Conservation (phyloP, 1,140 invertebrate genomes). For the Littorina saxatilis region DNA sequence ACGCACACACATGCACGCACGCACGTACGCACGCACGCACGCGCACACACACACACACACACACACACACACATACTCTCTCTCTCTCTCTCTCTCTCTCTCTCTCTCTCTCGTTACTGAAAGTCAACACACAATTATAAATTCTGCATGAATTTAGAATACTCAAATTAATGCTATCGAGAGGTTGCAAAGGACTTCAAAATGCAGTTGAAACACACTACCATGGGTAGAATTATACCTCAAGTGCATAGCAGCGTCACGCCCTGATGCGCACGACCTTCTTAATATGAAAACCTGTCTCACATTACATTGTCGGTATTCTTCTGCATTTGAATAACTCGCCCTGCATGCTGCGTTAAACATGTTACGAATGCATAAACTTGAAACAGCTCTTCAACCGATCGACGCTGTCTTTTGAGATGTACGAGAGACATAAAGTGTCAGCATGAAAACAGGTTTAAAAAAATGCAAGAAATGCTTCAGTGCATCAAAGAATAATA, state of each 20-base stretch:
- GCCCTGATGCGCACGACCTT: not conserved
- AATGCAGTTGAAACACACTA: no score
- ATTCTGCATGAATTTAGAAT: not conserved
- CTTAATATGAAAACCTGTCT: not conserved
- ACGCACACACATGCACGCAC: not conserved
- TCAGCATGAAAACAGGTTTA: no score
- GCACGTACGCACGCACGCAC: not conserved
- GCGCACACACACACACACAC: not conserved
- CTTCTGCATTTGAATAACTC: not conserved
- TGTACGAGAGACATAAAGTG: no score
- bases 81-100: not conserved
- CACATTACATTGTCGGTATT: not conserved
- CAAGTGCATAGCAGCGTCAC: not conserved
- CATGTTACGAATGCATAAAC: no score
- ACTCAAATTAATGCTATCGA: not conserved
- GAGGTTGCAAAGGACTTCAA: no score
- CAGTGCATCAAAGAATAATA: no score
- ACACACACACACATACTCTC: constrained; percentile 13
- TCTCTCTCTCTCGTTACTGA: not conserved
- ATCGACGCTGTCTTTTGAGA: no score
- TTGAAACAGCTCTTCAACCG: no score
- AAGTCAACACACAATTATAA: not conserved
- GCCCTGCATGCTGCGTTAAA: no score
- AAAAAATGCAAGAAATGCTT: no score
- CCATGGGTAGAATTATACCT: no score